Evolutionary conservation across 2,797 vertebrate genomes (phyloP).

Genomic region (Euthynnus affinis): DNA sequence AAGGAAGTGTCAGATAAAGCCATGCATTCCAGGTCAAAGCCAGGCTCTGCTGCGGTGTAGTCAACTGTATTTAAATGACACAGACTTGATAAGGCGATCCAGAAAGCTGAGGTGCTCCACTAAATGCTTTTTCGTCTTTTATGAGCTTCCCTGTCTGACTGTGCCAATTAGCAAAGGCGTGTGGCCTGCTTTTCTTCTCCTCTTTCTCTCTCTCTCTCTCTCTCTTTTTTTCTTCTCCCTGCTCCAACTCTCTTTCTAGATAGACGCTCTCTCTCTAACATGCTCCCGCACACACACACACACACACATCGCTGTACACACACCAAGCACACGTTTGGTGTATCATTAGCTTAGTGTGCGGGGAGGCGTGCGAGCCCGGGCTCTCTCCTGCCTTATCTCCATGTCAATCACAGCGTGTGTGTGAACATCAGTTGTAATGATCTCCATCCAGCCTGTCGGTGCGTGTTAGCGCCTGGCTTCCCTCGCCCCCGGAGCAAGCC

Average conservation of each 20-base stretch:
- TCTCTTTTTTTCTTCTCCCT: slow-evolving; percentile 17
- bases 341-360: slow-evolving; percentile 86
- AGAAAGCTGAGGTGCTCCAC: slow-evolving; percentile 77
- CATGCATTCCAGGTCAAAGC: slow-evolving; percentile 65
- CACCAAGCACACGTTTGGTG: slow-evolving; percentile 77
- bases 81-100: slow-evolving; percentile 72
- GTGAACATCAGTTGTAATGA: slow-evolving; percentile 87
- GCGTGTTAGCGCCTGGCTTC: slow-evolving; percentile 83
- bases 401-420: slow-evolving; percentile 86
- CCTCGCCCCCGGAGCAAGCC: slow-evolving; percentile 83
- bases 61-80: slow-evolving; percentile 73
- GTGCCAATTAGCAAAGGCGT: slow-evolving; percentile 84
- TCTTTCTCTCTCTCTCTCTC: slow-evolving; percentile 51
- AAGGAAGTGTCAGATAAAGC: slow-evolving; percentile 60
- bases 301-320: slow-evolving; percentile 47
- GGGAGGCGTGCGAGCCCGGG: slow-evolving; percentile 79
- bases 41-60: slow-evolving; percentile 48
- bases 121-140: slow-evolving; percentile 79
- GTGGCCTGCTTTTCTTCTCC: slow-evolving; percentile 81
- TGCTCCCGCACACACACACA: slow-evolving; percentile 43
- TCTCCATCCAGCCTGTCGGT: slow-evolving; percentile 86
- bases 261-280: slow-evolving; percentile 64
- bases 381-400: slow-evolving; percentile 85
- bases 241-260: slow-evolving; percentile 72
- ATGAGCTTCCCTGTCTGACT: slow-evolving; percentile 80